phyloP scores from a whole-genome alignment of 2,888 invertebrate genomes.

The Eumerus sabulonum region DNA sequence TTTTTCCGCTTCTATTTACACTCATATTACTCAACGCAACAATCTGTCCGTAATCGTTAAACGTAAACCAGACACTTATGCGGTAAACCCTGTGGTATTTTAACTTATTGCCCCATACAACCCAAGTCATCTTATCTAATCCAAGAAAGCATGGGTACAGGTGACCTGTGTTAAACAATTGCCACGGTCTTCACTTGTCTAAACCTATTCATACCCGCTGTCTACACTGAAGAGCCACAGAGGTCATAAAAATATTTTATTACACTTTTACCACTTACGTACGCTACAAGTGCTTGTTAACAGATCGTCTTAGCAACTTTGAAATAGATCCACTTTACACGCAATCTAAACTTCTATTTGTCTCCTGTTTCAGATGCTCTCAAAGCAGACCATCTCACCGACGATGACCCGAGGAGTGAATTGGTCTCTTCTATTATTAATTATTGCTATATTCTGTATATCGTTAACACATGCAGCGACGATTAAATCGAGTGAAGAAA shows the following conservation, averaged over 20 bases:
- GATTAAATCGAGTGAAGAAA: conserved; percentile 52
- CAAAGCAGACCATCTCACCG: conserved; percentile 69
- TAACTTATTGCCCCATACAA: neutral
- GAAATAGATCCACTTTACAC: too few species aligned
- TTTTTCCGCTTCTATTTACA: neutral
- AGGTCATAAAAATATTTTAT: conserved; percentile 37
- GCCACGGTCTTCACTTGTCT: neutral
- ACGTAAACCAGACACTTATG: conserved; percentile 11
- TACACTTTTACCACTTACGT: neutral
- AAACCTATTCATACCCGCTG: neutral
- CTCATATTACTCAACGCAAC: conserved; percentile 34
- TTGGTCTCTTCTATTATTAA: conserved; percentile 70
- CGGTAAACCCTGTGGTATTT: conserved; percentile 16
- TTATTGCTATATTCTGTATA: conserved; percentile 71
- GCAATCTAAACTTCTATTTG: too few species aligned
- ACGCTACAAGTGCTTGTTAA: neutral
- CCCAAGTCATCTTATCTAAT: neutral
- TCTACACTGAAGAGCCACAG: conserved; percentile 3
- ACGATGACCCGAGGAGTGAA: conserved; percentile 4
- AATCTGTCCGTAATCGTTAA: conserved; percentile 5
- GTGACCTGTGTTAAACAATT: conserved; percentile 22
- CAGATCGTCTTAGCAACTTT: too few species aligned
- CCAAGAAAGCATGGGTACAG: conserved; percentile 13
- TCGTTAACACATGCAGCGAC: conserved; percentile 28
- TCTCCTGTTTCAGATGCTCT: conserved; percentile 72